Evolutionary conservation across 2,888 invertebrate genomes (phyloP).

Genomic region (Phragmatobia fuliginosa): DNA sequence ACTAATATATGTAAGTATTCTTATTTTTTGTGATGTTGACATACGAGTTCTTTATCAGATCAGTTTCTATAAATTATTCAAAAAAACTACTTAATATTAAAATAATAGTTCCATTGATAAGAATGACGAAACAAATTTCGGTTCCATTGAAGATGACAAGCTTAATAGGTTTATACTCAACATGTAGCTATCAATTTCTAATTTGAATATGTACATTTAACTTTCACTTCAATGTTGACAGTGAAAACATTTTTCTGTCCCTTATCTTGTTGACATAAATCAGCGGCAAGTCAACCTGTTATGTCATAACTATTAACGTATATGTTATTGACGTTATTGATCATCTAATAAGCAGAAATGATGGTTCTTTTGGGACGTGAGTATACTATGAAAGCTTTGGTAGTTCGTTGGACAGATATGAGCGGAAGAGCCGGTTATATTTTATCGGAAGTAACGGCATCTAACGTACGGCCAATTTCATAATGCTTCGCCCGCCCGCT

Average conservation of each 20-base stretch:
- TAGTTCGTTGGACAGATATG: conserved; percentile 80
- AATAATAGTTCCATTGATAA: conserved; percentile 23
- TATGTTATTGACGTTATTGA: conserved; percentile 62
- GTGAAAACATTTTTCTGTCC: conserved; percentile 42
- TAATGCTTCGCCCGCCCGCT: conserved; percentile 77
- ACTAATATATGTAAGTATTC: too few species aligned
- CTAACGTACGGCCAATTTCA: conserved; percentile 87
- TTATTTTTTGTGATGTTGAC: neutral
- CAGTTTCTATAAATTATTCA: neutral
- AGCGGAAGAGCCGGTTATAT: conserved; percentile 82
- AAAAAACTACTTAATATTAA: conserved; percentile 3
- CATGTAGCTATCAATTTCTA: conserved; percentile 35
- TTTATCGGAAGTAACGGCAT: conserved; percentile 85
- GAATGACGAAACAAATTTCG: conserved; percentile 30
- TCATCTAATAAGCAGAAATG: conserved; percentile 70
- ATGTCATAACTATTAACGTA: conserved; percentile 50
- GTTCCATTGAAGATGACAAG: conserved; percentile 45
- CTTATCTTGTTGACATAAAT: conserved; percentile 48
- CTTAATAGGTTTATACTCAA: conserved; percentile 33
- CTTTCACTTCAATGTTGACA: conserved; percentile 45
- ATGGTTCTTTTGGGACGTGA: conserved; percentile 72
- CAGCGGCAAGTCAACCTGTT: conserved; percentile 41
- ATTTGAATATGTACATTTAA: conserved; percentile 48
- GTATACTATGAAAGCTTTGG: conserved; percentile 64
- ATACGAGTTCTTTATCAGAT: neutral